Conservation (phyloP, 2,113 vertebrate species). For the Tympanuchus pallidicinctus region DNA sequence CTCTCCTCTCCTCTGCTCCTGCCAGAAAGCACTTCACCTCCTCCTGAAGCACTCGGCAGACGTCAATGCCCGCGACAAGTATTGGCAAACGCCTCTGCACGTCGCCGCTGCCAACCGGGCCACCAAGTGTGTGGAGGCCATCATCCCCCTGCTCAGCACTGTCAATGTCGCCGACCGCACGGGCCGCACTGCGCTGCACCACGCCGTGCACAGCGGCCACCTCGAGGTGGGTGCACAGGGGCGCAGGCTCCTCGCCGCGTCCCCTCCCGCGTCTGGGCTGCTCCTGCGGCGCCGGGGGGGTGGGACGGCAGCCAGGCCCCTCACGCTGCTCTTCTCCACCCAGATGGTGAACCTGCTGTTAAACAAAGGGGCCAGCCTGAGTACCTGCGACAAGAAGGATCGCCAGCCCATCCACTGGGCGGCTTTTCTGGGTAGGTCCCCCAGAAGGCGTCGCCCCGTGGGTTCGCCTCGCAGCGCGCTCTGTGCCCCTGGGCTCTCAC, state of each 20-base stretch:
- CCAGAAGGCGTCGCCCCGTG: fast-evolving
- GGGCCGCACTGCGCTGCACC: conserved; percentile 92
- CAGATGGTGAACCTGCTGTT: conserved; percentile 94
- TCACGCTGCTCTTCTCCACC: fast-evolving
- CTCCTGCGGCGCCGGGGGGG: fast-evolving
- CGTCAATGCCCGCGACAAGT: conserved; percentile 89
- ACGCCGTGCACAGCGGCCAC: conserved; percentile 91
- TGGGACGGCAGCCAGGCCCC: not conserved
- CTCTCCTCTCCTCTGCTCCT: not conserved
- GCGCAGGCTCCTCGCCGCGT: fast-evolving
- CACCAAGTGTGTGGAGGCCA: conserved; percentile 86
- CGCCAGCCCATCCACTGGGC: conserved; percentile 94
- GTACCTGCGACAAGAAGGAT: conserved; percentile 92
- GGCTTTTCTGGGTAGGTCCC: conserved; percentile 86
- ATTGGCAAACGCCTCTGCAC: conserved; percentile 93
- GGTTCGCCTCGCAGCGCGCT: too few relatives aligned
- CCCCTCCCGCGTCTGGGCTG: not conserved
- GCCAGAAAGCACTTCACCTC: conserved; percentile 88
- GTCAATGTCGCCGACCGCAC: conserved; percentile 88
- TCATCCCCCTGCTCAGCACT: conserved; percentile 87
- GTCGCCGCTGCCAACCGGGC: conserved; percentile 93
- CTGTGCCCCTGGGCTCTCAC: fast-evolving
- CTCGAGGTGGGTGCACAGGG: conserved; percentile 78
- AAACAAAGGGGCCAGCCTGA: conserved; percentile 89
- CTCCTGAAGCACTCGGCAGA: conserved; percentile 90